phyloP scores from a whole-genome alignment of 2,888 invertebrate genomes.

The Agrotis segetum region DNA sequence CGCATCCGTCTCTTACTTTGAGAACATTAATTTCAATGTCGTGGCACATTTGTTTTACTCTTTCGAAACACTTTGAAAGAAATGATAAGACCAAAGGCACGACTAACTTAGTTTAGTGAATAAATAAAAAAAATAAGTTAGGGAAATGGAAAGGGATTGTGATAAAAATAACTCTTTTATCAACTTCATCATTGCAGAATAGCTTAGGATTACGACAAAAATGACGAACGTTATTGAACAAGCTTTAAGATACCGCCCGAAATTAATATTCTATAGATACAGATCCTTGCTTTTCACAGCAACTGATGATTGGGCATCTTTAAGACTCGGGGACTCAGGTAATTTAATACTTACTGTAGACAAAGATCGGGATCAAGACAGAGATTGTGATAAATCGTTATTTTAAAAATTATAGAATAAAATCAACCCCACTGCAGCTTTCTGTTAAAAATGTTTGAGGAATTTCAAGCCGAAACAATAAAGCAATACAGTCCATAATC shows the following conservation, averaged over 20 bases:
- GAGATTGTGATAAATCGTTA: too few species aligned
- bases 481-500: neutral
- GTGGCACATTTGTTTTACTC: conserved; percentile 31
- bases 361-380: too few species aligned
- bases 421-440: too few species aligned
- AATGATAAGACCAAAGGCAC: conserved; percentile 36
- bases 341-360: too few species aligned
- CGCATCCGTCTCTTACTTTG: conserved; percentile 23
- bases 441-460: neutral
- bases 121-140: conserved; percentile 17
- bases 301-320: too few species aligned
- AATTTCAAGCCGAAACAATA: neutral
- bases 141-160: conserved; percentile 8
- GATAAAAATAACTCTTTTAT: neutral
- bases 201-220: neutral
- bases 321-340: too few species aligned
- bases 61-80: conserved; percentile 38
- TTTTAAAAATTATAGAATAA: too few species aligned
- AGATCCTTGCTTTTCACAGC: too few species aligned
- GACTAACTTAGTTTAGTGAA: conserved; percentile 26
- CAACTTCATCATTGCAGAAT: neutral
- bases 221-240: neutral
- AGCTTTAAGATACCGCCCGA: neutral
- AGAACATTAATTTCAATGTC: conserved; percentile 24
- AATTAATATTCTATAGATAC: too few species aligned